A percentile compares a stretch with the other conserved stretches of the same genome.
Evolutionary conservation across 2,113 vertebrate species (phyloP).

Genomic region (Irena cyanogastra): DNA sequence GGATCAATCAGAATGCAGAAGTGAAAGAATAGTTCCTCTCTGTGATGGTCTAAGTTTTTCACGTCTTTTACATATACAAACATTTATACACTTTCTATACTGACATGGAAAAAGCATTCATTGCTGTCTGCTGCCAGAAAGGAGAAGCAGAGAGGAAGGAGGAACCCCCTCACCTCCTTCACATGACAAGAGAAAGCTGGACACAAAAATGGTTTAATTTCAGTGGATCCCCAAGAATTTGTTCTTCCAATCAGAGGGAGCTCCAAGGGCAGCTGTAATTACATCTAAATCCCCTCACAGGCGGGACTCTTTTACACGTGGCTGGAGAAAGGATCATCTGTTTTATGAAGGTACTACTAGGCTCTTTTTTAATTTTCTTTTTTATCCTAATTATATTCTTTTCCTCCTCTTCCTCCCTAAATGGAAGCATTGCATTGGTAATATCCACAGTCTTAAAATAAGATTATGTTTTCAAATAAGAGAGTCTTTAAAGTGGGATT

Average conservation of each 20-base stretch:
- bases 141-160: neutral
- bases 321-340: conserved; percentile 30
- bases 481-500: conserved; percentile 17
- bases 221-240: neutral
- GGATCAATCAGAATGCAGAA: neutral
- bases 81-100: neutral
- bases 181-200: neutral
- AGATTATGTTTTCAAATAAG: conserved; percentile 35
- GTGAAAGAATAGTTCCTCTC: neutral
- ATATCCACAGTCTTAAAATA: conserved; percentile 31
- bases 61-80: neutral
- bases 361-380: neutral
- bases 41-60: neutral
- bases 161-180: neutral
- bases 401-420: neutral
- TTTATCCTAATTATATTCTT: conserved; percentile 1
- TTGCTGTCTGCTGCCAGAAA: neutral
- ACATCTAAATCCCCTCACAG: neutral
- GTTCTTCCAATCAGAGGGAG: neutral
- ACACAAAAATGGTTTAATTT: neutral
- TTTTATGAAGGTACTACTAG: neutral
- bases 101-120: neutral
- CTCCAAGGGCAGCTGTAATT: neutral
- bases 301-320: neutral
- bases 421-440: neutral